These are phyloP conservation scores for Cheiracanthium punctorium DNA, from an alignment of 2,888 invertebrate genomes.

Conservation along the genomic window DNA sequence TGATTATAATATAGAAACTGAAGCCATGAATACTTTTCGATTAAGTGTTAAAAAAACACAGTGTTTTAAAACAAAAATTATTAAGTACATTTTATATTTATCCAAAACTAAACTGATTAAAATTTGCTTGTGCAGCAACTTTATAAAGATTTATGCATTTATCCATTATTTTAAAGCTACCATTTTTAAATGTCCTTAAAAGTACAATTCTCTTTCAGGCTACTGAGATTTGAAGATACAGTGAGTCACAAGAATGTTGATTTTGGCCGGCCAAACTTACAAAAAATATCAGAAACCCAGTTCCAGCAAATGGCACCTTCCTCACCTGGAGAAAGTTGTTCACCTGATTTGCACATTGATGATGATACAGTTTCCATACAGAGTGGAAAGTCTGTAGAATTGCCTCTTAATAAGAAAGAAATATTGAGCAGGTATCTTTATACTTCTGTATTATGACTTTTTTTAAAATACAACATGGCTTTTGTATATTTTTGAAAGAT, in stretches of 20 bases:
- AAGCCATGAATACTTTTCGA: no score
- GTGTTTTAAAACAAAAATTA: no score
- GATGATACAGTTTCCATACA: conserved; percentile 43
- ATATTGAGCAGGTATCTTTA: conserved; percentile 34
- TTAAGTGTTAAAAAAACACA: no score
- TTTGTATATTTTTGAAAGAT: no score
- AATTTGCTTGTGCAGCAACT: no score
- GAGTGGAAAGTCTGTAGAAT: conserved; percentile 23
- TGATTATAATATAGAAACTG: no score
- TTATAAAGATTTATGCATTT: no score
- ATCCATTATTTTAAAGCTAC: neutral
- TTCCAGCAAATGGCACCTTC: conserved; percentile 55
- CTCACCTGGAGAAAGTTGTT: conserved; percentile 25
- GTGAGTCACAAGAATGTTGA: conserved; percentile 44
- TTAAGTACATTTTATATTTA: no score
- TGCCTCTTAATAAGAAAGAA: conserved; percentile 40
- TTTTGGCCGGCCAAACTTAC: conserved; percentile 45
- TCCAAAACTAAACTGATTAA: neutral
- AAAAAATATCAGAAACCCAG: conserved; percentile 31
- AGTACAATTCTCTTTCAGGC: conserved; percentile 12
- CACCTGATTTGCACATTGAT: conserved; percentile 26
- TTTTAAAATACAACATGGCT: no score
- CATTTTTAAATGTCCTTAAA: neutral
- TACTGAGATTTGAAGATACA: conserved; percentile 45
- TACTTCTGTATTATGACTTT: no score